Conservation (phyloP, 2,888 invertebrate species). For the Hyppa rectilinea region DNA sequence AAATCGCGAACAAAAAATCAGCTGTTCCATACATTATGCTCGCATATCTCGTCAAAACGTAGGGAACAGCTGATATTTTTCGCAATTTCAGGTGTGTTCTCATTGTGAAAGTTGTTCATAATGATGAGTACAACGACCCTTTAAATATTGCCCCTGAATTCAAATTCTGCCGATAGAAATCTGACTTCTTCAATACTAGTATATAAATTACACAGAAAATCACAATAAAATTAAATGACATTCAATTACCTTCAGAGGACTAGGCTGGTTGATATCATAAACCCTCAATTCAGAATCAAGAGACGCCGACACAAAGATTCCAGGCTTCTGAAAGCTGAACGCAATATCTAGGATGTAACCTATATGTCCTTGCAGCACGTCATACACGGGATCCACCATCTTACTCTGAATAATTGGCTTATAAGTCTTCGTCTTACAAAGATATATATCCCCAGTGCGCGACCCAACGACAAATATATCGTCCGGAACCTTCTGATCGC, state of each 20-base stretch:
- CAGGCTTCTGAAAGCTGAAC: slow-evolving; percentile 79
- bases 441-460: slow-evolving; percentile 75
- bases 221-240: no score
- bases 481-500: slow-evolving; percentile 75
- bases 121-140: no score
- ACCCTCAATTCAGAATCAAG: slow-evolving; percentile 83
- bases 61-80: no score
- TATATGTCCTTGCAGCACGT: slow-evolving; percentile 76
- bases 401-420: slow-evolving; percentile 61
- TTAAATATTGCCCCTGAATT: no score
- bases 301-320: slow-evolving; percentile 80
- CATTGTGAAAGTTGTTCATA: no score
- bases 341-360: slow-evolving; percentile 80
- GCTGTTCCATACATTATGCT: no score
- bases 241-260: slow-evolving; percentile 85
- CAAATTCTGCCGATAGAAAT: no score
- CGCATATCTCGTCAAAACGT: no score
- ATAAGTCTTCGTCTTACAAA: slow-evolving; percentile 76
- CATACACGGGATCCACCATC: slow-evolving; percentile 79
- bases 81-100: no score
- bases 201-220: no score
- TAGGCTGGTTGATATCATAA: slow-evolving; percentile 78
- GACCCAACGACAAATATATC: slow-evolving; percentile 84
- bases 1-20: no score
- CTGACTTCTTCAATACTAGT: no score